Conservation (phyloP, 2,797 vertebrate species). For the Mergus octosetaceus region DNA sequence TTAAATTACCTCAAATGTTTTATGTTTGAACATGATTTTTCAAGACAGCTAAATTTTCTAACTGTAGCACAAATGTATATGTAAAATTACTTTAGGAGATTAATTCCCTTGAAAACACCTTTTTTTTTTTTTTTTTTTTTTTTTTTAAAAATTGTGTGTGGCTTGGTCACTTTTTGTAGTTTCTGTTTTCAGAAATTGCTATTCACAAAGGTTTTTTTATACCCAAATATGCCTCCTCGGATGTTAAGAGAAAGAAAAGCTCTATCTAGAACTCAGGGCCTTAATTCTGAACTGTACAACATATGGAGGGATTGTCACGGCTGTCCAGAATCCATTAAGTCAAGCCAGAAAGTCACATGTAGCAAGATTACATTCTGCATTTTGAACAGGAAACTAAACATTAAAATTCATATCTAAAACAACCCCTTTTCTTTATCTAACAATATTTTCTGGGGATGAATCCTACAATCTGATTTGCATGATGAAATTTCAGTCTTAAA, state of each 20-base stretch:
- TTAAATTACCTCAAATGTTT: constrained; percentile 70
- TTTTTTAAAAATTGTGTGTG: background rate
- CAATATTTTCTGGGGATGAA: background rate
- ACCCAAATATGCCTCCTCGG: background rate
- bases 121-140: background rate
- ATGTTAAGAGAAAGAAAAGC: background rate
- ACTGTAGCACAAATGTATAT: background rate
- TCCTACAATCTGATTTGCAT: background rate
- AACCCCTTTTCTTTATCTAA: background rate
- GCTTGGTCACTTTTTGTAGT: background rate
- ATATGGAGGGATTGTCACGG: background rate
- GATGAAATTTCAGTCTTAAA: background rate
- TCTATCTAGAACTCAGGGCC: background rate
- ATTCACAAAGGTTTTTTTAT: background rate
- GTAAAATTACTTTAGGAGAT: constrained; percentile 20
- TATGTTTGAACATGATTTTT: constrained; percentile 56
- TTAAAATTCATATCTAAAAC: background rate
- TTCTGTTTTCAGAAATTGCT: background rate
- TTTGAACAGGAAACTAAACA: constrained; percentile 12
- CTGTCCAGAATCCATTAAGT: background rate
- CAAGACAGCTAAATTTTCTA: constrained; percentile 20
- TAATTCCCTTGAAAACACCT: constrained; percentile 21
- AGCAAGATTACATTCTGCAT: background rate
- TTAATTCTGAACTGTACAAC: background rate
- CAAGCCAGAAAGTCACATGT: background rate